Evolutionary conservation across 2,797 vertebrate genomes (phyloP).

Genomic region (Rachycentron canadum): DNA sequence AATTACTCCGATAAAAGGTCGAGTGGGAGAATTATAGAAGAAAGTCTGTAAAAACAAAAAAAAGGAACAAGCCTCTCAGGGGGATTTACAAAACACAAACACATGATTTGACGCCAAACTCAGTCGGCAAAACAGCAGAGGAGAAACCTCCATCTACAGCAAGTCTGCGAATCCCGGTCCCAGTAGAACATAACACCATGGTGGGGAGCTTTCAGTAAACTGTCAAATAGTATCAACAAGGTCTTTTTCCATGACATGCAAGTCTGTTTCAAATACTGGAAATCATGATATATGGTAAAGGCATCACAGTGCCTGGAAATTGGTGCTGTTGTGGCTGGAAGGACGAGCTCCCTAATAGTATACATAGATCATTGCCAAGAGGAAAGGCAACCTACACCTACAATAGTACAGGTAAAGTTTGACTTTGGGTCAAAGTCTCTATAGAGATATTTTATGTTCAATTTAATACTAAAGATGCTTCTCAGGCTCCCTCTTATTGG

Average conservation of each 20-base stretch:
- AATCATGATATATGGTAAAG: neutral
- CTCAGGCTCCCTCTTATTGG: neutral
- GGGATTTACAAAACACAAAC: slow-evolving; percentile 67
- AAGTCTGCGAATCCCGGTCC: slow-evolving; percentile 19
- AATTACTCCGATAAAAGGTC: slow-evolving; percentile 49
- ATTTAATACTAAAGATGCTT: neutral
- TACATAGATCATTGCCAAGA: neutral
- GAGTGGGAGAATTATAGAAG: slow-evolving; percentile 32
- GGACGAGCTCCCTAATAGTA: neutral
- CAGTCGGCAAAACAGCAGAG: slow-evolving; percentile 35
- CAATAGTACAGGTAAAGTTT: neutral
- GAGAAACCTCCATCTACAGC: slow-evolving; percentile 20
- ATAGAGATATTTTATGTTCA: neutral
- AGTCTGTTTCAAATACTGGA: slow-evolving; percentile 6
- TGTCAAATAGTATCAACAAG: slow-evolving; percentile 16
- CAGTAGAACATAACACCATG: neutral
- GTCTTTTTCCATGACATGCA: neutral
- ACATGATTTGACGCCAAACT: slow-evolving; percentile 62
- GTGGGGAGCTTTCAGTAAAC: slow-evolving; percentile 13
- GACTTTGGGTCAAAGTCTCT: neutral
- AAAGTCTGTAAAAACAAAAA: slow-evolving; percentile 44
- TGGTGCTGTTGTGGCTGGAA: neutral
- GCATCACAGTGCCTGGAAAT: neutral
- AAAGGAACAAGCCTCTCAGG: slow-evolving; percentile 42
- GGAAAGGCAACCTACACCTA: neutral